Evolutionary conservation across 2,113 vertebrate species (phyloP), one percentile per base, ranked within the genome.

Genomic region (Typhlomys cinereus): DNA sequence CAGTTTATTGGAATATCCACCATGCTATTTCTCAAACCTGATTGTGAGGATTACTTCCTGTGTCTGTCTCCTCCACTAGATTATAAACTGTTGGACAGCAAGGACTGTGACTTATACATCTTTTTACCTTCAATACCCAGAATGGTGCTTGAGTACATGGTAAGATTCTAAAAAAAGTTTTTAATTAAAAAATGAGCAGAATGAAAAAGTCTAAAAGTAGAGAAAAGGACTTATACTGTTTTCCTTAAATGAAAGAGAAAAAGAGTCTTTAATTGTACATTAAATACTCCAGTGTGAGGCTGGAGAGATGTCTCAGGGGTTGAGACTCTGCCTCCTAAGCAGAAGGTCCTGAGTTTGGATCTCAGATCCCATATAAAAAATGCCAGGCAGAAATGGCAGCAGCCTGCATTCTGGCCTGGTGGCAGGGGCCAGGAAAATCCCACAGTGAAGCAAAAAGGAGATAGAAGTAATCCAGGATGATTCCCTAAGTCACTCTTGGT

Each of bases 211-310:
- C 4, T 79, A 85, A 88, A 64, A 74, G 89, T 50, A 67, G 25
- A 88, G 34, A 83, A 90, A 82, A 93, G 2, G 25, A 59, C 79
- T 79, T 44, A 4, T 64, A 64, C 82, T 76, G 41, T 73, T 91
- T 94, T 71, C 29, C 52, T 85, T 70, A 41, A 94, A 90, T 88
- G 92, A 90, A 95, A 76, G 46, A 94, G 78, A 62, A 91, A 88
- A 90, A 84, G 36, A 75, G 66, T 10, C 15, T 76, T 86, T 25
- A 54, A 44, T 87, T 87, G 83, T 54, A 75, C 41, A 94, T 79
- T 88, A 81, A 87, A 48, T 92, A 69, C n/a, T n/a, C n/a, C n/a
- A n/a, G n/a, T n/a, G n/a, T n/a, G n/a, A n/a, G n/a, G n/a, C n/a
- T n/a, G n/a, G n/a, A n/a, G n/a, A n/a, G n/a, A n/a, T n/a, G n/a